A percentile compares a stretch with the other conserved stretches of the same genome.
These are phyloP conservation scores for Serrognathus titanus DNA, from an alignment of 2,888 invertebrate genomes.

Conservation along the genomic window DNA sequence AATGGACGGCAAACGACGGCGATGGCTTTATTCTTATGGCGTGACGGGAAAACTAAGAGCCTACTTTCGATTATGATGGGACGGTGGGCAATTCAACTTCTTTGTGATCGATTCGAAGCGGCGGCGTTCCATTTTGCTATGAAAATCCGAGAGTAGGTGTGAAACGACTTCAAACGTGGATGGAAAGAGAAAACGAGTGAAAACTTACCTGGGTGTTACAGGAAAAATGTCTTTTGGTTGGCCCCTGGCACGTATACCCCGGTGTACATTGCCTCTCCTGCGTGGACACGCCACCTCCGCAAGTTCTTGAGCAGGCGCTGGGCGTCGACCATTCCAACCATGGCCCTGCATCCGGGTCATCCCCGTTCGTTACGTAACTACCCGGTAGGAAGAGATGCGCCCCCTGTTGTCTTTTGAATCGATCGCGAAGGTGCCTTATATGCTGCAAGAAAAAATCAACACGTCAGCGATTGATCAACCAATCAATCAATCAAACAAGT, in stretches of 20 bases:
- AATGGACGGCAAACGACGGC: too few species aligned
- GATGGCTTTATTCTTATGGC: too few species aligned
- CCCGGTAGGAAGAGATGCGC: conserved; percentile 69
- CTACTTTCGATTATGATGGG: too few species aligned
- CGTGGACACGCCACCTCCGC: conserved; percentile 89
- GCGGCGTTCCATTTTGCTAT: too few species aligned
- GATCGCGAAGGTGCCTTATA: conserved; percentile 63
- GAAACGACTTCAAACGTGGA: too few species aligned
- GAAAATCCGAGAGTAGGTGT: too few species aligned
- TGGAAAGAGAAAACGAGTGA: too few species aligned
- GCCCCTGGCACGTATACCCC: conserved; percentile 68
- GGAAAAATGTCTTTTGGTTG: conserved; percentile 80
- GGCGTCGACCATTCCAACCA: conserved; percentile 86
- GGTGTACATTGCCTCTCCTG: conserved; percentile 76
- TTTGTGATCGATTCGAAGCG: too few species aligned
- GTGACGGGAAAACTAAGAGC: too few species aligned
- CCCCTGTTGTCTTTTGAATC: conserved; percentile 76
- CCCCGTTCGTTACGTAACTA: conserved; percentile 67
- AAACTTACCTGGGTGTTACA: conserved; percentile 84
- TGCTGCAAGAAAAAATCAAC: conserved; percentile 35
- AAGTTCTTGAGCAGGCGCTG: conserved; percentile 82
- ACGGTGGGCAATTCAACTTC: too few species aligned
- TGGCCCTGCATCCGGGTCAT: conserved; percentile 57
- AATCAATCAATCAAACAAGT: too few species aligned
- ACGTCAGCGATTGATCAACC: too few species aligned